These are phyloP conservation scores for Cygnus buccinator DNA, from an alignment of 2,113 vertebrate species.

Conservation along the genomic window DNA sequence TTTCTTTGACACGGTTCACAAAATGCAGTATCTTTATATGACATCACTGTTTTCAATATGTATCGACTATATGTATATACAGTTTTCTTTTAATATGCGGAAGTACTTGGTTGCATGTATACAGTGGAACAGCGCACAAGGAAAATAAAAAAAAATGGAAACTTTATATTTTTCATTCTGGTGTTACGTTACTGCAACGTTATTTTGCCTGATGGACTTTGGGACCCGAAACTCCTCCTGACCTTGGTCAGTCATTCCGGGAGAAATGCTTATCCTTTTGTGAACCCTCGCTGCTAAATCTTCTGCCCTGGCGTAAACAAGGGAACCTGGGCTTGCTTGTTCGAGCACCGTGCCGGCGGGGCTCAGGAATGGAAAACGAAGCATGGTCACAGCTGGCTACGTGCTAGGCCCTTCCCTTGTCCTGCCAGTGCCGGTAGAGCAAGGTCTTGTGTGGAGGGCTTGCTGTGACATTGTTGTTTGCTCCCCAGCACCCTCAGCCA, in stretches of 20 bases:
- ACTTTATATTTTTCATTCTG: conserved; percentile 62
- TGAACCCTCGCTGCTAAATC: background rate
- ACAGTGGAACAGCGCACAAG: conserved; percentile 70
- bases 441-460: background rate
- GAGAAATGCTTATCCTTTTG: conserved; percentile 6
- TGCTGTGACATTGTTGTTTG: background rate
- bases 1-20: conserved; percentile 65
- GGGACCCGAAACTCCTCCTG: conserved; percentile 18
- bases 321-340: background rate
- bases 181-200: conserved; percentile 61
- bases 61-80: conserved; percentile 74
- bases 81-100: conserved; percentile 57
- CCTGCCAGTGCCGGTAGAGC: fast-evolving
- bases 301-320: background rate
- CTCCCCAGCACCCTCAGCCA: background rate
- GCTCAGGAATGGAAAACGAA: background rate
- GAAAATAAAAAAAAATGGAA: conserved; percentile 79
- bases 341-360: background rate
- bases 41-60: conserved; percentile 60
- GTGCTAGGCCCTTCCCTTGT: background rate
- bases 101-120: conserved; percentile 68
- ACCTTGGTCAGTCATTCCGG: background rate
- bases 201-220: background rate
- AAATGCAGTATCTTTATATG: conserved; percentile 61
- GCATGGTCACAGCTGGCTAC: background rate